Evolutionary conservation across 2,888 invertebrate species (phyloP), one percentile per base, ranked within the genome.

Genomic region (Papilio elwesi): DNA sequence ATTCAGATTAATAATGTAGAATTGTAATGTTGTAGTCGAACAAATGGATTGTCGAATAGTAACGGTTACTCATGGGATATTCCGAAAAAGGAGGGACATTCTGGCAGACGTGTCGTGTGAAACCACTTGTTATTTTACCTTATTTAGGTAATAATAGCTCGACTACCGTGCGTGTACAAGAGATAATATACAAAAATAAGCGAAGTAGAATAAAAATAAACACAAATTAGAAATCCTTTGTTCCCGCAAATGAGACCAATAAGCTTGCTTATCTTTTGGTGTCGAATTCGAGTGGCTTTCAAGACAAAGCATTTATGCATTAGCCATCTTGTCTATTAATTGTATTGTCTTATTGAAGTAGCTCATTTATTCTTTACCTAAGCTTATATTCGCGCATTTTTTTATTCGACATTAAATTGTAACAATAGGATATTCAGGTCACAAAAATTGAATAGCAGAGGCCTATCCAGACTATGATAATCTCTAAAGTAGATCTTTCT

Each of bases 401-500:
- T 38, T 69, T 16, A 53, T 53, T 55, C 53, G 59, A 59, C 69
- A 73, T 69, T 59, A 16, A 65, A 49, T 67, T 16, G 36, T 59
- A n/a, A 69, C 51, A 73, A 64, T 52, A 67, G 47, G 12, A 49
- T 3, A 36, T 70, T 10, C 26, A 63, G 36, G 53, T 65, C 57
- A 68, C 67, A 55, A 57, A 66, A 47, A 53, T 26, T 26, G 4
- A 26, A 26, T 26, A 26, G 26, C 26, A 26, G 2, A 55, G 7
- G 51, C 11, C 12, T 52, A n/a, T 67, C 52, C 55, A 49, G 38
- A 38, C 65, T 52, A 26, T 47, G 36, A 12, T 52, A 63, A 71
- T 52, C 62, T 71, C 71, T 63, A 67, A 53, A 38, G 47, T 48
- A 59, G 71, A 67, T 62, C 62, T 71, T 71, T 71, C 62, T 67